Evolutionary conservation across 35 echinoderm and acorn worm species (phyloP).

Genomic region (Hemicentrotus pulcherrimus): DNA sequence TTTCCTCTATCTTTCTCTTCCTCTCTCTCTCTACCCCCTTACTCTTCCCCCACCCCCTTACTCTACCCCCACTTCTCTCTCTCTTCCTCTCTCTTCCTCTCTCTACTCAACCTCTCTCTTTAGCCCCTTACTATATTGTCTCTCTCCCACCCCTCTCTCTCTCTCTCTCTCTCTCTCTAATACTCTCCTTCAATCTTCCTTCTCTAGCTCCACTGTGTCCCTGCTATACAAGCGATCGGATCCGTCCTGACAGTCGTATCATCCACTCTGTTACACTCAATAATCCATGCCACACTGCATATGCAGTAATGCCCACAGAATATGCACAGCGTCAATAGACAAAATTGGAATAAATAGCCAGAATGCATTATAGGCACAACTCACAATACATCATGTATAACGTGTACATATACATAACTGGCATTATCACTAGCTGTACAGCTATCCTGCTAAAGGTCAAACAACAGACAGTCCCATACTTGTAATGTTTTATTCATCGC

Average conservation of each 20-base stretch:
- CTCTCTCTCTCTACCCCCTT: not conserved
- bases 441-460: not conserved
- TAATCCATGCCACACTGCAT: conserved; percentile 7
- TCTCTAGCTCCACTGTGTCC: not conserved
- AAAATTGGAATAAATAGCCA: conserved; percentile 19
- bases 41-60: not conserved
- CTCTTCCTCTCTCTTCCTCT: not conserved
- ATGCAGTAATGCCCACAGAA: conserved; percentile 21
- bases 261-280: conserved; percentile 28
- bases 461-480: not conserved
- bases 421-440: not conserved
- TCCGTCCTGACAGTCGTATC: conserved; percentile 2
- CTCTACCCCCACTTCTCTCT: not conserved
- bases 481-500: not conserved
- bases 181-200: not conserved
- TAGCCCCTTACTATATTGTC: not conserved
- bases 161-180: too few relatives aligned
- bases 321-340: conserved; percentile 8
- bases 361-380: conserved; percentile 17
- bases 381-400: not conserved
- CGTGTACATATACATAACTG: conserved; percentile 2
- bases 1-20: not conserved
- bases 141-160: too few relatives aligned
- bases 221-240: not conserved
- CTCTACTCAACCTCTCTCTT: not conserved